phyloP scores from a whole-genome alignment of 2,888 invertebrate species.

The Pristionchus arcanus region DNA sequence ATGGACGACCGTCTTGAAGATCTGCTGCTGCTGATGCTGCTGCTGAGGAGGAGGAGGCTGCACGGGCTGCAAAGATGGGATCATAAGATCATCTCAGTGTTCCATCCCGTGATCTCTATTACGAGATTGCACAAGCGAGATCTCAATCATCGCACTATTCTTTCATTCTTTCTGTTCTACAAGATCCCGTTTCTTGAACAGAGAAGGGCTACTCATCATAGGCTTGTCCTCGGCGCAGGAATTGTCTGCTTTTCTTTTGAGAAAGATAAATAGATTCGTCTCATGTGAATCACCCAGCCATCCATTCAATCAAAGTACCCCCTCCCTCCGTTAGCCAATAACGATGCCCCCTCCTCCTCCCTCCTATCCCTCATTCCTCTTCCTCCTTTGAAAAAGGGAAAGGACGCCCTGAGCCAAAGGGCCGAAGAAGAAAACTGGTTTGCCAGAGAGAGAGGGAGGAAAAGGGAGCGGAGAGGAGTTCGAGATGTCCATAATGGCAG shows the following conservation, averaged over 20 bases:
- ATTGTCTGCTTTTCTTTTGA: not conserved
- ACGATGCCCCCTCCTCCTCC: not conserved
- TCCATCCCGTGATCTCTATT: not conserved
- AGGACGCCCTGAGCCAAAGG: conserved; percentile 40
- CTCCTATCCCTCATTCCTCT: not conserved
- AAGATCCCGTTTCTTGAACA: conserved; percentile 36
- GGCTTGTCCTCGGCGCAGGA: not conserved
- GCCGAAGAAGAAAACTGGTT: conserved; percentile 11
- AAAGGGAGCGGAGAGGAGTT: not conserved
- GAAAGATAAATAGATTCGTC: conserved; percentile 33
- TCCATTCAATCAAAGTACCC: conserved; percentile 33
- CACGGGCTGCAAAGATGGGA: not conserved
- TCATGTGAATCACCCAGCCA: conserved; percentile 27
- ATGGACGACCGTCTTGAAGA: not conserved
- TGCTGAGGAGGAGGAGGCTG: conserved; percentile 11
- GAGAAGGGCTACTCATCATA: not conserved
- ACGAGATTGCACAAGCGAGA: conserved; percentile 39
- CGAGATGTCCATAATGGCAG: conserved; percentile 17
- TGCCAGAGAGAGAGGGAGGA: not conserved
- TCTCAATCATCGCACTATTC: conserved; percentile 41
- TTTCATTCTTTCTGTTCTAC: not conserved
- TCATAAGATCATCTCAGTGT: not conserved
- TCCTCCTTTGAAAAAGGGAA: conserved; percentile 46
- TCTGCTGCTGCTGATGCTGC: not conserved
- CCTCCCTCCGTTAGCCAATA: conserved; percentile 29